Evolutionary conservation across 92 coral and sea anemone genomes (phyloP).

Genomic region (Phymanthus crucifer): DNA sequence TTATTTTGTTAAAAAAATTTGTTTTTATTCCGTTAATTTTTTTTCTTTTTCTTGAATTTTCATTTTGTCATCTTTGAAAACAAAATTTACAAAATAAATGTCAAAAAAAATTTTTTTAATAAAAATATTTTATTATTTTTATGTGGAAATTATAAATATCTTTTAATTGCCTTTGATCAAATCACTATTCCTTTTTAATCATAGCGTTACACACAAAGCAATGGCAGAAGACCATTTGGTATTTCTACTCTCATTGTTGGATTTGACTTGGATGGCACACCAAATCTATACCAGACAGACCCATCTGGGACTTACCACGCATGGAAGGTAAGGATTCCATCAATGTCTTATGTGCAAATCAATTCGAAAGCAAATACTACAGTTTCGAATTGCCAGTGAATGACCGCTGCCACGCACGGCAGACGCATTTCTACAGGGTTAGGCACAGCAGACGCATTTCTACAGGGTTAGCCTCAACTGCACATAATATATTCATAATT

Average conservation of each 20-base stretch:
- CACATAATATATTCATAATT: too few species aligned
- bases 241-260: conserved; percentile 96
- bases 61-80: background rate
- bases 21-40: background rate
- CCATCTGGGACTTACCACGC: conserved; percentile 99
- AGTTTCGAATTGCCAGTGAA: too few species aligned
- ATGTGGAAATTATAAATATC: too few species aligned
- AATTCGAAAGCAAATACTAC: too few species aligned
- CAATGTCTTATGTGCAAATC: too few species aligned
- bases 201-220: conserved; percentile 96
- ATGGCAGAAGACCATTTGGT: conserved; percentile 98
- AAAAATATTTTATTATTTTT: too few species aligned
- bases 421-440: too few species aligned
- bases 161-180: background rate
- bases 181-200: background rate
- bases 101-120: too few species aligned
- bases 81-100: too few species aligned
- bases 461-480: too few species aligned
- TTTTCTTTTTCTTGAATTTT: background rate
- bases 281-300: conserved; percentile 95
- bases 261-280: conserved; percentile 95
- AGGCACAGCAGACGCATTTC: too few species aligned
- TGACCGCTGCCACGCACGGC: too few species aligned
- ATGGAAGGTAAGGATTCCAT: conserved; percentile 78
- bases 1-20: background rate